Conservation (phyloP, 2,113 vertebrate genomes). For the Pedetes capensis region DNA sequence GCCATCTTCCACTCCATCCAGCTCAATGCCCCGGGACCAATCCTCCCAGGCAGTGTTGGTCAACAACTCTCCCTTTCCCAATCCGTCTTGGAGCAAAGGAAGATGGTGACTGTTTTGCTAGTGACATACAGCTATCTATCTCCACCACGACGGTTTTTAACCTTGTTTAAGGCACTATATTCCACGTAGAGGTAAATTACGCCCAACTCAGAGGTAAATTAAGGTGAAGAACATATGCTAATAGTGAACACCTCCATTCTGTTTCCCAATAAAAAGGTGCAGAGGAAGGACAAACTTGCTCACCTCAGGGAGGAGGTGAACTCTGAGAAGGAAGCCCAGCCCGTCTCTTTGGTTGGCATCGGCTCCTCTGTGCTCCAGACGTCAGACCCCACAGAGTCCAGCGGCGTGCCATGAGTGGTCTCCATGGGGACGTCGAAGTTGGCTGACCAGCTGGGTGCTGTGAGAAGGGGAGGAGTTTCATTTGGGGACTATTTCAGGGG, state of each 20-base stretch:
- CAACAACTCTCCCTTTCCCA: neutral
- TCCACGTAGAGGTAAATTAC: neutral
- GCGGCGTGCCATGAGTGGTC: conserved; percentile 86
- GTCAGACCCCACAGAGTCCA: conserved; percentile 85
- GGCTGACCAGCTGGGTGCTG: conserved; percentile 94
- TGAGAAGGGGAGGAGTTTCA: conserved; percentile 21
- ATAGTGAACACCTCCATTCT: fast-evolving
- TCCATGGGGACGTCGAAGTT: conserved; percentile 98
- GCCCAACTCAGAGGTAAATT: neutral
- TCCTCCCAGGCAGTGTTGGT: no score
- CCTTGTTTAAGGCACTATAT: neutral
- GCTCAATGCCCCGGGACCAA: no score
- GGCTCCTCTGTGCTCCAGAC: conserved; percentile 90
- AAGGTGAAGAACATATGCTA: neutral
- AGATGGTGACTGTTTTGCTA: neutral
- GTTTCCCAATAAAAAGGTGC: fast-evolving
- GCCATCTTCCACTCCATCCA: fast-evolving
- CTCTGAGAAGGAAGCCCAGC: conserved; percentile 96
- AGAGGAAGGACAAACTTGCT: fast-evolving
- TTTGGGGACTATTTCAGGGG: neutral
- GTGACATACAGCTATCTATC: neutral
- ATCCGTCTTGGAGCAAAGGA: neutral
- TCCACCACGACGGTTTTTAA: neutral
- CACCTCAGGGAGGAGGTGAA: conserved; percentile 91
- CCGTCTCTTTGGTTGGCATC: conserved; percentile 86